Conservation (phyloP, 2,888 invertebrate species). For the Leptogaster cylindrica region DNA sequence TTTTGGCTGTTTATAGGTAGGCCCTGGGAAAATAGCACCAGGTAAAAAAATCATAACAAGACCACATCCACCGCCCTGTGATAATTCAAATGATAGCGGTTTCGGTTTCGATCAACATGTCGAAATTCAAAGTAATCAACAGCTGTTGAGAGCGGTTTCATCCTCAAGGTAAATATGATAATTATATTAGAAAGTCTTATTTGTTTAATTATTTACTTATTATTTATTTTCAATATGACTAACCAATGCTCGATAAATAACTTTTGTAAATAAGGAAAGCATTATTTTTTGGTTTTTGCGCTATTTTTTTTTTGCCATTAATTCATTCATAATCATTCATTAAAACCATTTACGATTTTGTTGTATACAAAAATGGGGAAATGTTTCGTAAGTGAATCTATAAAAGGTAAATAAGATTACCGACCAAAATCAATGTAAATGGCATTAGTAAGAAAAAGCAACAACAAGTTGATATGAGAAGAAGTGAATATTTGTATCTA, state of each 20-base stretch:
- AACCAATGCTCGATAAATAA: no score
- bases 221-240: no score
- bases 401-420: constrained; percentile 19
- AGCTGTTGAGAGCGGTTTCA: constrained; percentile 57
- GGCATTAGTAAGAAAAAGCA: no score
- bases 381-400: neutral
- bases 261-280: constrained; percentile 24
- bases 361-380: neutral
- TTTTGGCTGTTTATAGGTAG: constrained; percentile 51
- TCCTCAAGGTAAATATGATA: constrained; percentile 55
- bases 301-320: constrained; percentile 6
- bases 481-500: no score
- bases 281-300: constrained; percentile 11
- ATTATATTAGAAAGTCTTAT: constrained; percentile 1
- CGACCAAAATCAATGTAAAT: no score
- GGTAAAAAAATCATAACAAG: constrained; percentile 60
- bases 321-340: constrained; percentile 41
- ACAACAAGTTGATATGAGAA: no score
- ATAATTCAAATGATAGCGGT: constrained; percentile 90
- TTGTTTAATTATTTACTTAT: neutral
- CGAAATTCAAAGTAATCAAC: constrained; percentile 62
- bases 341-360: constrained; percentile 10
- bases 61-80: constrained; percentile 69
- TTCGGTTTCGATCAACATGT: constrained; percentile 81
- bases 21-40: constrained; percentile 59